Evolutionary conservation across 2,113 vertebrate species (phyloP).

Genomic region (Australoheros scitulus): DNA sequence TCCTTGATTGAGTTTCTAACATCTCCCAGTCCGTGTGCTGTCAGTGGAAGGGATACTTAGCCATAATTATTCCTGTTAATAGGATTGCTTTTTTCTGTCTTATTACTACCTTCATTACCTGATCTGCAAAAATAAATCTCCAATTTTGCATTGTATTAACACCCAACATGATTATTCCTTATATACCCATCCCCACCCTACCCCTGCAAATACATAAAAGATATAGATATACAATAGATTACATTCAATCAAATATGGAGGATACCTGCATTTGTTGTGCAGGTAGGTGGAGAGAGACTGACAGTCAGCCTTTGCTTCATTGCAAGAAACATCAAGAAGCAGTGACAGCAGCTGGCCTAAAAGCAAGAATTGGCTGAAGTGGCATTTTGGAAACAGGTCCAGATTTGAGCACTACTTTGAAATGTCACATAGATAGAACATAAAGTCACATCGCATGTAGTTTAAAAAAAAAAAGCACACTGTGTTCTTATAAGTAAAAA

Average conservation of each 20-base stretch:
- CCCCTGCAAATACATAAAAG: too few species aligned
- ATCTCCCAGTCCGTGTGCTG: neutral
- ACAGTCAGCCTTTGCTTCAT: neutral
- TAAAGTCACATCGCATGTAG: neutral
- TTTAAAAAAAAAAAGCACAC: neutral
- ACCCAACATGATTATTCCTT: neutral
- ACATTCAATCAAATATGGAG: neutral
- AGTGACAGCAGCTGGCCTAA: neutral
- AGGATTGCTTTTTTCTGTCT: constrained; percentile 14
- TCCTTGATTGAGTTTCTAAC: neutral
- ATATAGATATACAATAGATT: constrained; percentile 6
- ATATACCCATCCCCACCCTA: too few species aligned
- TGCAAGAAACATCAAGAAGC: constrained; percentile 1
- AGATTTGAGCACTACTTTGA: neutral
- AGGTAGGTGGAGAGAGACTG: neutral
- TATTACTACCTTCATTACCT: constrained; percentile 41
- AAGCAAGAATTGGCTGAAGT: neutral
- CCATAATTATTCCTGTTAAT: constrained; percentile 45
- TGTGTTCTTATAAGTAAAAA: neutral
- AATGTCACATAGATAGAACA: neutral
- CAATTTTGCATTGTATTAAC: neutral
- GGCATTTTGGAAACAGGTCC: constrained; percentile 1
- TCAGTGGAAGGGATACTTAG: constrained; percentile 35
- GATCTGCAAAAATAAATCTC: constrained; percentile 35
- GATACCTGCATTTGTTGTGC: neutral